These are phyloP conservation scores for Catharus bicknelli DNA, from an alignment of 2,113 vertebrate species.

Conservation along the genomic window DNA sequence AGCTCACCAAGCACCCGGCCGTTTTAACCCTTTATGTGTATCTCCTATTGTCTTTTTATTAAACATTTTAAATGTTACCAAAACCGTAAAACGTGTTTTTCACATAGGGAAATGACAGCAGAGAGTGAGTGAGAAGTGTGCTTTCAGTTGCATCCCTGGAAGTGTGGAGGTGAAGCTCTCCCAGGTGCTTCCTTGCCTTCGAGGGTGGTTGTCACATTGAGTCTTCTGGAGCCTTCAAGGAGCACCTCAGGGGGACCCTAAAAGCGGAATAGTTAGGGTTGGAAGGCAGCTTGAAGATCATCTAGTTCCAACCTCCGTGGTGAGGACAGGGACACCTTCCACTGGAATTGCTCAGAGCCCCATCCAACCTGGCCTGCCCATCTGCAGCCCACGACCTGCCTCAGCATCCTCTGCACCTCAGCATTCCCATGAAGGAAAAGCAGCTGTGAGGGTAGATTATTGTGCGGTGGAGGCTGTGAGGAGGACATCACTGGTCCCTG, in stretches of 20 bases:
- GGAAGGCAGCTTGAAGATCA: not conserved
- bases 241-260: fast-evolving
- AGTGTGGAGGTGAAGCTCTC: not conserved
- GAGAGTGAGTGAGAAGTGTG: not conserved
- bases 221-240: fast-evolving
- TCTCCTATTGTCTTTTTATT: too few relatives aligned
- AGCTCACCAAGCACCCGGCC: too few relatives aligned
- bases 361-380: not conserved
- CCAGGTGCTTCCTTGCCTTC: too few relatives aligned
- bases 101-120: too few relatives aligned
- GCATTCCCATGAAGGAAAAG: fast-evolving
- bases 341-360: not conserved
- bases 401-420: fast-evolving
- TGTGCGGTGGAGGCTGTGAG: fast-evolving
- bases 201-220: fast-evolving
- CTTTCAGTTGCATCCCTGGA: fast-evolving
- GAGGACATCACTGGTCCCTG: fast-evolving
- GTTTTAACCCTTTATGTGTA: too few relatives aligned
- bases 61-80: too few relatives aligned
- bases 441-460: not conserved
- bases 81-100: too few relatives aligned
- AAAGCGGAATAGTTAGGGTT: not conserved
- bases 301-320: fast-evolving
- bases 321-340: not conserved
- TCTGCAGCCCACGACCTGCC: not conserved